Evolutionary conservation across 2,797 vertebrate genomes (phyloP).

Genomic region (Alectoris magna): DNA sequence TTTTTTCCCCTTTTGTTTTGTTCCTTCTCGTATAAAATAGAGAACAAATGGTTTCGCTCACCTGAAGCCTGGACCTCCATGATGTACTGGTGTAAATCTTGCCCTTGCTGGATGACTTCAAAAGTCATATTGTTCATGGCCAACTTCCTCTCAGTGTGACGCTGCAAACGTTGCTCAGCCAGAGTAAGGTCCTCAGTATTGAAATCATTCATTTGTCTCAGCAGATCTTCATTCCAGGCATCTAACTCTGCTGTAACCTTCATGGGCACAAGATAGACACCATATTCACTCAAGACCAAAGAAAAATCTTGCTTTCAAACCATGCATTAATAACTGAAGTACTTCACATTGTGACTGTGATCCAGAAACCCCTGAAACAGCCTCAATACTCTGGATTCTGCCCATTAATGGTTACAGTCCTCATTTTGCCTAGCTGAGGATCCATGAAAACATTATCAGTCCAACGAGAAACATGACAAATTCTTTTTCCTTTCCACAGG

Average conservation of each 20-base stretch:
- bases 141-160: conserved; percentile 91
- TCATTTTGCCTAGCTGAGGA: neutral
- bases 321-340: neutral
- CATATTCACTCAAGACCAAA: neutral
- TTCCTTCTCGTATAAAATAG: neutral
- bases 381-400: neutral
- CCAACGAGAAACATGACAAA: neutral
- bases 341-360: neutral
- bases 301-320: neutral
- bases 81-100: conserved; percentile 96
- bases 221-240: conserved; percentile 95
- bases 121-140: conserved; percentile 98
- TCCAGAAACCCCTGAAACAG: neutral
- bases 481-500: neutral
- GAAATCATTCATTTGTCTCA: conserved; percentile 91
- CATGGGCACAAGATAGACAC: conserved; percentile 7
- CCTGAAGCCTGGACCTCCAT: conserved; percentile 99
- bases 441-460: neutral
- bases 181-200: conserved; percentile 90
- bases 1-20: fast-evolving
- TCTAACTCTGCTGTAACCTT: conserved; percentile 96
- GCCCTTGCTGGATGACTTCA: conserved; percentile 96
- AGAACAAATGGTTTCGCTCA: conserved; percentile 48
- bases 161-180: conserved; percentile 93
- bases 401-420: neutral